Conservation (phyloP, 1,140 invertebrate genomes). For the Planococcus citri region DNA sequence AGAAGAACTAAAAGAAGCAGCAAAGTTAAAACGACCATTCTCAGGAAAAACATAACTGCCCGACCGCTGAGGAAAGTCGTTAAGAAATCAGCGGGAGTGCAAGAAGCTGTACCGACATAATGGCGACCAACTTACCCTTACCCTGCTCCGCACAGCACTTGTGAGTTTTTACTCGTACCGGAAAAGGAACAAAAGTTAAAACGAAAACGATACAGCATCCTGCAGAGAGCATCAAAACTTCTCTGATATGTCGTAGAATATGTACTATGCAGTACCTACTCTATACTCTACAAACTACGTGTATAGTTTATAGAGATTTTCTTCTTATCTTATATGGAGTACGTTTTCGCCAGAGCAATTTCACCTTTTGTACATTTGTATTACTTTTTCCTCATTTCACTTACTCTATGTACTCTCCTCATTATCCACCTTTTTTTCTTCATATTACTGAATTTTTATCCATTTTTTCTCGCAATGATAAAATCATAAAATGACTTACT, state of each 20-base stretch:
- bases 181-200: conserved; percentile 7
- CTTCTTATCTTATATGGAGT: no score
- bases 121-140: conserved; percentile 1
- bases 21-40: conserved; percentile 7
- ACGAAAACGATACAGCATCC: conserved; percentile 2
- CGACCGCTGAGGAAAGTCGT: conserved; percentile 1
- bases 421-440: no score
- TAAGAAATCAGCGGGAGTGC: conserved; percentile 5
- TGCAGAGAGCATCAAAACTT: neutral
- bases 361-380: no score
- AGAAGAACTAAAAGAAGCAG: neutral
- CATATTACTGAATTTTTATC: no score
- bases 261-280: no score
- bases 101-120: conserved; percentile 6
- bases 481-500: no score
- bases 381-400: no score
- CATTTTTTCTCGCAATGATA: no score
- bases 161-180: conserved; percentile 2
- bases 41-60: conserved; percentile 2
- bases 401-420: no score
- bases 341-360: no score
- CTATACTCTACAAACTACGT: no score
- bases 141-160: neutral
- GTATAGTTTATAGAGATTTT: no score
- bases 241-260: neutral